These are phyloP conservation scores for Ibidorhyncha struthersii DNA, from an alignment of 2,113 vertebrate genomes.

Conservation along the genomic window DNA sequence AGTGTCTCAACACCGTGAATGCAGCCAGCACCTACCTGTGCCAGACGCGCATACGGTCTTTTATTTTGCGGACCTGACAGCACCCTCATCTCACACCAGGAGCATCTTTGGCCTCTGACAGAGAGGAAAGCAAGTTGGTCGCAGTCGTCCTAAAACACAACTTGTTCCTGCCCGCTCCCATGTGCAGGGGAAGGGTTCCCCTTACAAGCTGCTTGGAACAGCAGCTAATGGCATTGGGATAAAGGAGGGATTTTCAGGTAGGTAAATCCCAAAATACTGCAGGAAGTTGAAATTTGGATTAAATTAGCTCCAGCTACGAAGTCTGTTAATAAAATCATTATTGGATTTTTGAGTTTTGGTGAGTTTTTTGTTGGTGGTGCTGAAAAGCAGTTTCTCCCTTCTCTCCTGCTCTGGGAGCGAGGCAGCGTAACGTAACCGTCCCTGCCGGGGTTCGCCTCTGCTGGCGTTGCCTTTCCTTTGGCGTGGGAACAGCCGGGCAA, in stretches of 20 bases:
- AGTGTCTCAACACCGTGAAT: background rate
- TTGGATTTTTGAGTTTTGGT: background rate
- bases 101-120: background rate
- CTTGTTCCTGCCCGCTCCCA: background rate
- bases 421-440: background rate
- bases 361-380: background rate
- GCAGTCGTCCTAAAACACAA: background rate
- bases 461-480: background rate
- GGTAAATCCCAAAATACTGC: background rate
- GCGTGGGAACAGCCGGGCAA: background rate
- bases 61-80: background rate
- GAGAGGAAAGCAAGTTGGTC: background rate
- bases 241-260: background rate
- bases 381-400: background rate
- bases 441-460: background rate
- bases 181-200: background rate
- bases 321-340: background rate
- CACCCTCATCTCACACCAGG: background rate
- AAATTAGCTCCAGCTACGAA: background rate
- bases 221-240: background rate
- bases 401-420: fast-evolving
- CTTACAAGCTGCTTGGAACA: background rate
- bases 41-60: background rate
- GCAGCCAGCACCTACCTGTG: background rate
- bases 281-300: background rate